These are phyloP conservation scores for Misgurnus mizolepis DNA, from an alignment of 2,113 vertebrate genomes.

Conservation along the genomic window DNA sequence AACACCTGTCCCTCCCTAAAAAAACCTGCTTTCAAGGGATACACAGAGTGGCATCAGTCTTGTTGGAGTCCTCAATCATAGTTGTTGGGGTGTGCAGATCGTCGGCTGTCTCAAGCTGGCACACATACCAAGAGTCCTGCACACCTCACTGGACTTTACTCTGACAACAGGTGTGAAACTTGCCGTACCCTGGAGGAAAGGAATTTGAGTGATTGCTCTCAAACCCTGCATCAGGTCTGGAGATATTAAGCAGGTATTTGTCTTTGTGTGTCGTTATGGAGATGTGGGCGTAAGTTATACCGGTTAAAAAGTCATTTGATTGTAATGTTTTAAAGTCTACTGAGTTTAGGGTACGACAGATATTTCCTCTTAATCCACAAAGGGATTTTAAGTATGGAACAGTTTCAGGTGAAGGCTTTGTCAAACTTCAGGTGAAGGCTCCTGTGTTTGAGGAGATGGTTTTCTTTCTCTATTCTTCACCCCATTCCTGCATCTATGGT, in stretches of 20 bases:
- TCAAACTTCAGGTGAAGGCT: no score
- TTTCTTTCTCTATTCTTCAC: no score
- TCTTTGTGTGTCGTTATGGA: no score
- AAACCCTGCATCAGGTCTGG: slow-evolving; percentile 2
- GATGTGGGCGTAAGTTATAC: no score
- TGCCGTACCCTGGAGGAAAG: not conserved
- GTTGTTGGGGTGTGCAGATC: not conserved
- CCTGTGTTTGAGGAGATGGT: no score
- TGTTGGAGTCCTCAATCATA: slow-evolving; percentile 5
- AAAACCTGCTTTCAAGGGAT: slow-evolving; percentile 19
- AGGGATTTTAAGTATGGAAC: no score
- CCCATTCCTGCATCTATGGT: no score
- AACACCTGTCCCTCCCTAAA: slow-evolving; percentile 42
- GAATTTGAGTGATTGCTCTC: not conserved
- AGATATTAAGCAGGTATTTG: slow-evolving; percentile 1
- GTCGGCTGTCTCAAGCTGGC: slow-evolving; percentile 3
- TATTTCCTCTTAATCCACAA: no score
- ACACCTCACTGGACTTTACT: not conserved
- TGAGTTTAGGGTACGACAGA: no score
- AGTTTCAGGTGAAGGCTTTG: no score
- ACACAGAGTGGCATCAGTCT: slow-evolving; percentile 15
- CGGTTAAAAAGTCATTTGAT: no score
- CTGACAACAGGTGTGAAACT: not conserved
- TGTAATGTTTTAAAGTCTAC: no score
- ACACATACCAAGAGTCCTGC: not conserved